Evolutionary conservation across 2,113 vertebrate species (phyloP).

Genomic region (Hippoglossus stenolepis): DNA sequence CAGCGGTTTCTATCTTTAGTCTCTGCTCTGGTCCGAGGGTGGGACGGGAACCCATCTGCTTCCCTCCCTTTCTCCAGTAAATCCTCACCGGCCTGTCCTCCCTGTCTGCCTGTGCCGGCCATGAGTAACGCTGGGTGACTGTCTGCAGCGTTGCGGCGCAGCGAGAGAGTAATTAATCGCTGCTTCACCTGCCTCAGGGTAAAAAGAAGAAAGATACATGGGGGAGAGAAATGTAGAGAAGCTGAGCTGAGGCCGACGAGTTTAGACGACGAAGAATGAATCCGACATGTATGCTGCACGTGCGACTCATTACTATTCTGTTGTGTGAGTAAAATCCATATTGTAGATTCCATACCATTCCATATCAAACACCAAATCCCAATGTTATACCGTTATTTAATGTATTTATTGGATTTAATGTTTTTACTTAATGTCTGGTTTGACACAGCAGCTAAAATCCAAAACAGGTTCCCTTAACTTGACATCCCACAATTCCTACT

Average conservation of each 20-base stretch:
- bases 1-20: conserved; percentile 49
- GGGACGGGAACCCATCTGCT: conserved; percentile 42
- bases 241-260: conserved; percentile 1
- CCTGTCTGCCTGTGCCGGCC: conserved; percentile 36
- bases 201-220: conserved; percentile 27
- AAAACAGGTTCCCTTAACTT: too few relatives aligned
- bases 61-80: conserved; percentile 38
- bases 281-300: too few relatives aligned
- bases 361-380: too few relatives aligned
- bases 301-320: too few relatives aligned
- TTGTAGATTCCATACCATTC: too few relatives aligned
- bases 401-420: too few relatives aligned
- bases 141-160: conserved; percentile 22
- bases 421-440: too few relatives aligned
- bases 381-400: too few relatives aligned
- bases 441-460: too few relatives aligned
- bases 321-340: too few relatives aligned
- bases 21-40: conserved; percentile 39
- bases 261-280: background rate
- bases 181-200: conserved; percentile 43
- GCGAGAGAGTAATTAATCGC: conserved; percentile 47
- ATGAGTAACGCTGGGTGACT: conserved; percentile 25
- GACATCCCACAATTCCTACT: too few relatives aligned
- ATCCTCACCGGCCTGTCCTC: conserved; percentile 35
- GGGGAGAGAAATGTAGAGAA: background rate